These are phyloP conservation scores for Dasypogon diadema DNA, from an alignment of 2,888 invertebrate genomes.

Conservation along the genomic window DNA sequence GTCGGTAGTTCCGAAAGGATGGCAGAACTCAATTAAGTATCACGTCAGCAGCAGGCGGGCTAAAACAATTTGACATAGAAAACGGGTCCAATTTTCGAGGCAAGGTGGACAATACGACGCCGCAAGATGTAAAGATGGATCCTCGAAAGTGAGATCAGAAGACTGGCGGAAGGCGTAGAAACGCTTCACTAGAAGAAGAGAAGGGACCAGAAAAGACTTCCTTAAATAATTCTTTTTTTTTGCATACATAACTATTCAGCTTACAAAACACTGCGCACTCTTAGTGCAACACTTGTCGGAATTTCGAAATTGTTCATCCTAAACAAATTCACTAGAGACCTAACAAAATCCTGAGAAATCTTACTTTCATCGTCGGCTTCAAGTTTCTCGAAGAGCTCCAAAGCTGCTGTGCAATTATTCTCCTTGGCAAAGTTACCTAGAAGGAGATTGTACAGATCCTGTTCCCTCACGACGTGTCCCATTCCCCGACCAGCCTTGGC, in stretches of 20 bases:
- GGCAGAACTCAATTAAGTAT: too few relatives aligned
- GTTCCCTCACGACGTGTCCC: constrained; percentile 63
- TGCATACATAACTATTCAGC: constrained; percentile 5
- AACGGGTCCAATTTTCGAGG: too few relatives aligned
- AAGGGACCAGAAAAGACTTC: too few relatives aligned
- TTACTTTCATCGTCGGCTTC: constrained; percentile 63
- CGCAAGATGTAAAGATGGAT: too few relatives aligned
- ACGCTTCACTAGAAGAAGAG: too few relatives aligned
- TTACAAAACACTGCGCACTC: constrained; percentile 59
- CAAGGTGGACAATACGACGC: too few relatives aligned
- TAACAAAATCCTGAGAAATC: constrained; percentile 63
- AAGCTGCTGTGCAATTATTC: constrained; percentile 63
- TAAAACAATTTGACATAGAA: too few relatives aligned
- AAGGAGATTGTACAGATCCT: constrained; percentile 65
- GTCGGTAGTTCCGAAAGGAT: too few relatives aligned
- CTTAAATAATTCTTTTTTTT: too few relatives aligned
- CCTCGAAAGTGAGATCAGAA: too few relatives aligned
- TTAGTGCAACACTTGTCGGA: constrained; percentile 65
- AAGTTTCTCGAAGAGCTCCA: constrained; percentile 65
- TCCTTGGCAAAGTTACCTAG: constrained; percentile 62
- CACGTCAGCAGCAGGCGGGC: too few relatives aligned
- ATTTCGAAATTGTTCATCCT: constrained; percentile 65
- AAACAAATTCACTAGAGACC: constrained; percentile 64
- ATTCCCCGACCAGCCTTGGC: constrained; percentile 64
- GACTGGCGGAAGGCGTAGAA: too few relatives aligned